Evolutionary conservation across 2,797 vertebrate genomes (phyloP).

Genomic region (Craterocephalus amniculus): DNA sequence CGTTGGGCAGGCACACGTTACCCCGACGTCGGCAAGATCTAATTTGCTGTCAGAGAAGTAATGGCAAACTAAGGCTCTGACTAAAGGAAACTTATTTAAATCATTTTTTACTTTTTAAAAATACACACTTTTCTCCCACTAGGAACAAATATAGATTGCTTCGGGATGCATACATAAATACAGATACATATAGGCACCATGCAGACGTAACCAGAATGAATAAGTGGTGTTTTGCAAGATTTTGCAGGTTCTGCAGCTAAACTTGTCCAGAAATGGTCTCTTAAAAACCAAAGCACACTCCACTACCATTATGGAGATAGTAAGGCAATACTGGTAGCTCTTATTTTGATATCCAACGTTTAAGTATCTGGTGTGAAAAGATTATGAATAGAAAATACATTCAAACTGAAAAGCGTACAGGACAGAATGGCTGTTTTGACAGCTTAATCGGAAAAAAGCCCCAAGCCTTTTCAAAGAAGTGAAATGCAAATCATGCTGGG

Average conservation of each 20-base stretch:
- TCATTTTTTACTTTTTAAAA: constrained; percentile 39
- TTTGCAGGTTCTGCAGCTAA: background rate
- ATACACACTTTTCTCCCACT: constrained; percentile 13
- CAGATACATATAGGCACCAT: constrained; percentile 5
- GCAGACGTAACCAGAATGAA: background rate
- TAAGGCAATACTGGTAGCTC: background rate
- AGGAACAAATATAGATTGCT: constrained; percentile 7
- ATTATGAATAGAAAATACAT: constrained; percentile 22
- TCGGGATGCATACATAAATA: background rate
- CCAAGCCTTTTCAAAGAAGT: constrained; percentile 1
- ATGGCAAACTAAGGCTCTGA: constrained; percentile 37
- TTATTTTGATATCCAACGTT: background rate
- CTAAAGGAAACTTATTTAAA: constrained; percentile 25
- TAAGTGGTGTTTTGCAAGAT: background rate
- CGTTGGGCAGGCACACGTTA: no score
- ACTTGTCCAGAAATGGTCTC: background rate
- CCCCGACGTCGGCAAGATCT: no score
- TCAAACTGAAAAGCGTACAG: constrained; percentile 10
- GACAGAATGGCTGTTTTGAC: constrained; percentile 35
- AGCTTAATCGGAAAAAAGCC: constrained; percentile 10
- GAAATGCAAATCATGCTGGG: constrained; percentile 1
- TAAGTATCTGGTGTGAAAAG: background rate
- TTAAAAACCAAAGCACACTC: background rate
- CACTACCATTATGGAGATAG: constrained; percentile 2
- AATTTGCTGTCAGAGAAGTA: no score